Base-by-base conservation (phyloP, 2,797 vertebrate species). In the Clamator glandarius region DNA sequence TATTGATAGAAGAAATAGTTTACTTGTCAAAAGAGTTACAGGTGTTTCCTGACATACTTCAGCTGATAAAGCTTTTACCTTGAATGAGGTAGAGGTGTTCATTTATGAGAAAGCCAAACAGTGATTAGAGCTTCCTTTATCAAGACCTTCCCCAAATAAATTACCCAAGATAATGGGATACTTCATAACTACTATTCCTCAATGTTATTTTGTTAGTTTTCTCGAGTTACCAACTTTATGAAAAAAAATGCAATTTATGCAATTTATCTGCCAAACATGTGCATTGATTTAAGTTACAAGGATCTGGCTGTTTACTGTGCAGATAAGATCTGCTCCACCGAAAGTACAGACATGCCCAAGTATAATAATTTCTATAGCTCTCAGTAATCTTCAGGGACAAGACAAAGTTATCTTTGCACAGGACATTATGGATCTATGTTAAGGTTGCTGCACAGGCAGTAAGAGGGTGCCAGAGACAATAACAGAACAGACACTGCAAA, bases 321-420 rank as follows among this genome's bases (percentile, higher is more conserved):
- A 76, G 84, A 23, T 1, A 74, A 23, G 48, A 17, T 36, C 33
- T 76, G 11, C 73, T 66, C 11, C 29, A 41, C 42, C 61, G 46
- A 11, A 26, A 0, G 1, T 12, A 55, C 2, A 66, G 11, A 58
- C 8, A 23, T 44, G 52, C 69, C 68, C 0, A 4, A 48, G 23
- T 14, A 8, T 12, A 55, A 31, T 11, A 2, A 39, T 25, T 75
- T 84, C 63, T 68, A 29, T 55, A 87, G 52, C 31, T 89, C 50
- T 87, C 28, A n/a, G 33, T 4, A 58, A 12, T 15, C 41, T 75
- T 13, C 28, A 52, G 36, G 50, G 36, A 76, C 33, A 79, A 82
- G 66, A 36, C 23, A 44, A 20, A 10, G 11, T 42, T 44, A 50
- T 12, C 31, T 68, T 78, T 66, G 54, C 21, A 5, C 18, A 46